These are phyloP conservation scores for Tenrec ecaudatus DNA, from an alignment of 2,113 vertebrate genomes.

Conservation along the genomic window DNA sequence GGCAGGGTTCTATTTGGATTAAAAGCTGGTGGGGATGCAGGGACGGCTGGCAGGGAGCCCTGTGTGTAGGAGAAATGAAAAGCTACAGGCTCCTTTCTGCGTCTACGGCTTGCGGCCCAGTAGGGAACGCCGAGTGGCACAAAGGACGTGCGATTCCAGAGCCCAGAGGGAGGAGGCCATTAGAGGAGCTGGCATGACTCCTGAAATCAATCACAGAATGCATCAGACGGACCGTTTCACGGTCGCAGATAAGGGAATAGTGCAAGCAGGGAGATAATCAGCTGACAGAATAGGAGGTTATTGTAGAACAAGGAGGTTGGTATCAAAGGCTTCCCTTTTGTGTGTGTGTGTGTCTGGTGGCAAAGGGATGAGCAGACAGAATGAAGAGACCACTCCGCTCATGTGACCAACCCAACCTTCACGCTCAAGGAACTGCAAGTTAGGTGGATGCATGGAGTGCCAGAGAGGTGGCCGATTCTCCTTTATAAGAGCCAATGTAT, in stretches of 20 bases:
- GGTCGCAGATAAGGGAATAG: neutral
- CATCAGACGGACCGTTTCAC: neutral
- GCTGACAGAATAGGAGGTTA: neutral
- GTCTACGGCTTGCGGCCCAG: neutral
- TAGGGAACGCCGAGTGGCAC: neutral
- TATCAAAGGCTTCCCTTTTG: neutral
- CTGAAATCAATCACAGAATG: neutral
- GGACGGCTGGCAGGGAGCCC: slow-evolving; percentile 41
- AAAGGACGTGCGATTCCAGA: neutral
- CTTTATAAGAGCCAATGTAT: neutral
- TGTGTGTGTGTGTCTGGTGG: too few species aligned
- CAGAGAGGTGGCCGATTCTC: accelerated
- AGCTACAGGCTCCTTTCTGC: neutral
- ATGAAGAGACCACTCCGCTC: neutral
- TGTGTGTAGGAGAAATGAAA: neutral
- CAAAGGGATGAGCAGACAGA: neutral
- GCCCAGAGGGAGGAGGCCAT: neutral
- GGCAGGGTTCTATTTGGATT: slow-evolving; percentile 39
- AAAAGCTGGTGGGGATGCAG: neutral
- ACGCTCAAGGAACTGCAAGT: neutral
- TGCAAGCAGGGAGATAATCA: neutral
- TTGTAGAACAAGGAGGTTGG: neutral
- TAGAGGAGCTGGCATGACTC: accelerated
- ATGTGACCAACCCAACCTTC: neutral
- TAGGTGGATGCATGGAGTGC: neutral